These are phyloP conservation scores for Pogonognathellus flavescens DNA, from an alignment of 1,140 invertebrate species.

Conservation along the genomic window DNA sequence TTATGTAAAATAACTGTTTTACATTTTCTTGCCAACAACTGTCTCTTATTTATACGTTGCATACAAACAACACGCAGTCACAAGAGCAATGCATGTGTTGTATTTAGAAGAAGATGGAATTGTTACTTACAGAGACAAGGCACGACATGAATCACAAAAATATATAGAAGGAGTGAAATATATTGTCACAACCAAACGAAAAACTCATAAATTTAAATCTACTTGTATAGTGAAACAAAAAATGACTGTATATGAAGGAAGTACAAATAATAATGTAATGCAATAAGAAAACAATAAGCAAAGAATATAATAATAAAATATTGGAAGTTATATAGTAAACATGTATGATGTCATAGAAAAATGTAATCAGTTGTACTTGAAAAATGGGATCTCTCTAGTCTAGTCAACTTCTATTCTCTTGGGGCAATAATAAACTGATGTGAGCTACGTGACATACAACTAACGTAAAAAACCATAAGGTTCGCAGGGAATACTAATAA, in stretches of 20 bases:
- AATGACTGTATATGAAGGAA: neutral
- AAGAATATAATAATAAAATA: too few species aligned
- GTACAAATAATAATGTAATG: neutral
- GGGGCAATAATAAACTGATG: too few species aligned
- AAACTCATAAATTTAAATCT: constrained; percentile 29
- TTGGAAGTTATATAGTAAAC: too few species aligned
- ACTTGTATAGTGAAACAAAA: constrained; percentile 5
- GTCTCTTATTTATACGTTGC: neutral
- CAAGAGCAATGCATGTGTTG: neutral
- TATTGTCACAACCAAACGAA: neutral
- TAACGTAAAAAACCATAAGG: too few species aligned
- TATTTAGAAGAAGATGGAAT: neutral
- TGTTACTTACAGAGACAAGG: neutral
- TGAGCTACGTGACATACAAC: too few species aligned
- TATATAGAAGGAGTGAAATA: neutral
- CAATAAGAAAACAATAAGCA: too few species aligned
- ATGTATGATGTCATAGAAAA: too few species aligned
- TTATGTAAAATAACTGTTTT: neutral
- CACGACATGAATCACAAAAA: constrained; percentile 31
- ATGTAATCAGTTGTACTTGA: too few species aligned
- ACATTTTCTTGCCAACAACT: constrained; percentile 3
- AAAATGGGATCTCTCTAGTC: too few species aligned
- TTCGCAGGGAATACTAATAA: too few species aligned
- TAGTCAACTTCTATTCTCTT: too few species aligned
- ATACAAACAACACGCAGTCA: neutral